Evolutionary conservation across 2,113 vertebrate genomes (phyloP).

Genomic region (Otis tarda): DNA sequence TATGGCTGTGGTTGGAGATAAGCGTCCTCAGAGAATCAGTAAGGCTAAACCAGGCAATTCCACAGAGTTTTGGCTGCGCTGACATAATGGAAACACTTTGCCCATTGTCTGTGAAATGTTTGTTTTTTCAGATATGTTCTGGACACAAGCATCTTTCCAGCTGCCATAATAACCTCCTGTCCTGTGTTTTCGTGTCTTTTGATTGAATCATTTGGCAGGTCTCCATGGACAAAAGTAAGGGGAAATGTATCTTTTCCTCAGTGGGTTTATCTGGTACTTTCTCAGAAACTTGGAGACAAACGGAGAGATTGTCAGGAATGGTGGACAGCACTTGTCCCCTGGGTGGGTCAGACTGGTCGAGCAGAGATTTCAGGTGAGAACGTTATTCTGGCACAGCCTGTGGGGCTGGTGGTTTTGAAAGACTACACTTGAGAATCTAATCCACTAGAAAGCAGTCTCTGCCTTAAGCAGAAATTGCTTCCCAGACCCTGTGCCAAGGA

Average conservation of each 20-base stretch:
- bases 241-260: background rate
- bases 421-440: background rate
- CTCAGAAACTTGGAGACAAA: background rate
- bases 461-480: conserved; percentile 15
- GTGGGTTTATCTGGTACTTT: background rate
- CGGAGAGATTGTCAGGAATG: background rate
- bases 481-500: background rate
- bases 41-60: conserved; percentile 17
- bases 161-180: background rate
- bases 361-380: background rate
- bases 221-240: background rate
- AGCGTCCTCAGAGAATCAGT: background rate
- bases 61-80: background rate
- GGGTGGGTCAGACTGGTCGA: background rate
- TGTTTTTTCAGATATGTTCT: conserved; percentile 41
- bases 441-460: background rate
- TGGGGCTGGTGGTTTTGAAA: background rate
- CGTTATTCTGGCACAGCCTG: background rate
- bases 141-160: conserved; percentile 20
- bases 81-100: conserved; percentile 48
- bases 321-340: background rate
- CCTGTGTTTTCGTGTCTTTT: background rate
- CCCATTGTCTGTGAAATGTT: conserved; percentile 6
- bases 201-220: background rate
- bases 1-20: conserved; percentile 49